Percentiles rank a stretch among this genome's conserved stretches.
These are phyloP conservation scores for Doryteuthis pealeii DNA, from an alignment of 1,140 invertebrate species.

Conservation along the genomic window DNA sequence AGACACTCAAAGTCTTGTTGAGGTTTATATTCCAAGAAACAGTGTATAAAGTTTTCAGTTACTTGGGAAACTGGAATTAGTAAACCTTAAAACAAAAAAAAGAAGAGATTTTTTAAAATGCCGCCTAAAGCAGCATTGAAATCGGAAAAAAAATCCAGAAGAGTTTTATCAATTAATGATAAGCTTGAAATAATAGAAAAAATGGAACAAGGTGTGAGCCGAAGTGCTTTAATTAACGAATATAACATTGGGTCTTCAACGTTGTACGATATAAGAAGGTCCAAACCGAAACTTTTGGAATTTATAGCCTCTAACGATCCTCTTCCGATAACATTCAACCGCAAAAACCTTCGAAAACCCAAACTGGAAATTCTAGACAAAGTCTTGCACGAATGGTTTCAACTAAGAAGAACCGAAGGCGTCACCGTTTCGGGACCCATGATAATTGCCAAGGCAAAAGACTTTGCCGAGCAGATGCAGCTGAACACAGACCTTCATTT, in stretches of 20 bases:
- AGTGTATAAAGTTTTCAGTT: no score
- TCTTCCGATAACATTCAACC: neutral
- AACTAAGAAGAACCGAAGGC: neutral
- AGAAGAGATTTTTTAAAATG: no score
- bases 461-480: neutral
- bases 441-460: neutral
- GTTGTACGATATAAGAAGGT: neutral
- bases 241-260: neutral
- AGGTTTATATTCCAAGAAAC: no score
- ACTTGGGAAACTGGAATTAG: no score
- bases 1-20: no score
- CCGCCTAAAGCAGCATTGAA: no score
- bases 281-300: neutral
- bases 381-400: neutral
- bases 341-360: neutral
- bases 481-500: neutral
- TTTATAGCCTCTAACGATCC: neutral
- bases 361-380: neutral
- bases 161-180: no score
- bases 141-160: no score
- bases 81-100: no score
- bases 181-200: constrained; percentile 1
- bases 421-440: neutral
- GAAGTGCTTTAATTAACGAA: neutral
- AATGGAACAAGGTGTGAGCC: neutral